Percentiles rank a stretch among this genome's conserved stretches.
Evolutionary conservation across 1,140 invertebrate species (phyloP).

Genomic region (Listronotus bonariensis): DNA sequence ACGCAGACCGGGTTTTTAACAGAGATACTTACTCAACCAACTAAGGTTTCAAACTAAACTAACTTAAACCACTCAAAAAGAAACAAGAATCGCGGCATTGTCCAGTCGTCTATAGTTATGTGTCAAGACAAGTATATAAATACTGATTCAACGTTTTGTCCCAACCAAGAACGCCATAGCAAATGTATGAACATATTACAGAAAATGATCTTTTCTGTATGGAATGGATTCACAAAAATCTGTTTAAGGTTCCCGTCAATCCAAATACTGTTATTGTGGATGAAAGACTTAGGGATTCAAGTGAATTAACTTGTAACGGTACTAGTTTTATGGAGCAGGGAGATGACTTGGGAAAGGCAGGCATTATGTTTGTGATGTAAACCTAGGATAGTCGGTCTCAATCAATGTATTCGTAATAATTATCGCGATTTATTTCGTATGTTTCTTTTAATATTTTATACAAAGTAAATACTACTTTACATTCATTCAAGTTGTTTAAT

Average conservation of each 20-base stretch:
- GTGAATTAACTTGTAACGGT: slow-evolving; percentile 30
- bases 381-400: no score
- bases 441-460: no score
- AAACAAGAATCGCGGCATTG: neutral
- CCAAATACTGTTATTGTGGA: slow-evolving; percentile 38
- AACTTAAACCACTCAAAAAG: slow-evolving; percentile 2
- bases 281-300: slow-evolving; percentile 35
- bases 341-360: slow-evolving; percentile 23
- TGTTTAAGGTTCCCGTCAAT: slow-evolving; percentile 40
- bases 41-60: neutral
- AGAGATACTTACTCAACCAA: neutral
- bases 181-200: slow-evolving; percentile 38
- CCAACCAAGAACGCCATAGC: neutral
- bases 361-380: slow-evolving; percentile 12
- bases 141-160: neutral
- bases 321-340: slow-evolving; percentile 18
- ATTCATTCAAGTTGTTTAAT: no score
- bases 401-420: no score
- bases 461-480: no score
- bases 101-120: neutral
- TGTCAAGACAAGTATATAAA: slow-evolving; percentile 6
- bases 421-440: no score
- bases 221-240: slow-evolving; percentile 43
- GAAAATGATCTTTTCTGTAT: slow-evolving; percentile 42
- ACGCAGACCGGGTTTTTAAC: neutral